phyloP scores from a whole-genome alignment of 2,888 invertebrate species.

The Balanococcus diminutus region DNA sequence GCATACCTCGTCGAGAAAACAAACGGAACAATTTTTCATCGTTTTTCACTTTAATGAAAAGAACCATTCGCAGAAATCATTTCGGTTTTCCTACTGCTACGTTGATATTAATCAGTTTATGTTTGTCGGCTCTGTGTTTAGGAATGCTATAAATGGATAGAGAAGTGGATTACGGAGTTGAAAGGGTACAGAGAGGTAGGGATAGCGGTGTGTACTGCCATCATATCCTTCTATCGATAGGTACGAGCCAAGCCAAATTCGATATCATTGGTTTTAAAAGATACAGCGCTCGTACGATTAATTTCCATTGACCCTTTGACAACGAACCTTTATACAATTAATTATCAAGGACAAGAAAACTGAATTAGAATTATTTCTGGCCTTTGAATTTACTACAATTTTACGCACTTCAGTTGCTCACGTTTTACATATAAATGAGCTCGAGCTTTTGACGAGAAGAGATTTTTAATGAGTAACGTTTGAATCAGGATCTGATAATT shows the following conservation, averaged over 20 bases:
- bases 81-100: constrained; percentile 5
- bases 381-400: neutral
- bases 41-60: constrained; percentile 25
- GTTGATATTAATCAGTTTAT: constrained; percentile 33
- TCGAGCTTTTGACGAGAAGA: neutral
- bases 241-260: neutral
- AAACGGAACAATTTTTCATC: constrained; percentile 29
- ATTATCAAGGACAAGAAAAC: neutral
- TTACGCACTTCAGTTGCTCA: neutral
- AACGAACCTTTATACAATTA: neutral
- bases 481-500: neutral
- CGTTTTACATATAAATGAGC: neutral
- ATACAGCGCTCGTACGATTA: neutral
- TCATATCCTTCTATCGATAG: too few relatives aligned
- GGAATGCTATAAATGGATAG: too few relatives aligned
- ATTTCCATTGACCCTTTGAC: neutral
- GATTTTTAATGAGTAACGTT: neutral
- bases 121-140: neutral
- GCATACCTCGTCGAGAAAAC: constrained; percentile 15
- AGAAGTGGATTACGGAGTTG: neutral
- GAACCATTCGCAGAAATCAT: constrained; percentile 14
- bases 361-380: constrained; percentile 5
- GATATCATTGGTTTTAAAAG: neutral
- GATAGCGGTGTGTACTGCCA: neutral
- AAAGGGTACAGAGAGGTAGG: neutral